phyloP scores from a whole-genome alignment of 64 coral and sea anemone genomes.

The Stylophora pistillata region DNA sequence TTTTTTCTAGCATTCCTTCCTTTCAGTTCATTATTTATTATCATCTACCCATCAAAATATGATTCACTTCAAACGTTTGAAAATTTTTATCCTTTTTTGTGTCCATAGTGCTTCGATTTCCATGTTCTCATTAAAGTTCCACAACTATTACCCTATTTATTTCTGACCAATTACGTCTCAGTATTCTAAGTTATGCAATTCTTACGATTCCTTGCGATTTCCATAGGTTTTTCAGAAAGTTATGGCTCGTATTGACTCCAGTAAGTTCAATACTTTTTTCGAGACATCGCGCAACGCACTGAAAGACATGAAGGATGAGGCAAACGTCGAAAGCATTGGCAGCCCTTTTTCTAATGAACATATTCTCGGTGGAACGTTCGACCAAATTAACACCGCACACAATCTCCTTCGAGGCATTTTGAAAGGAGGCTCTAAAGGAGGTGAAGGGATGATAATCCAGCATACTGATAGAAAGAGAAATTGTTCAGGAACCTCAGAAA shows the following conservation, averaged over 20 bases:
- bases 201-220: neutral
- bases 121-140: too few species aligned
- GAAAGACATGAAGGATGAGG: neutral
- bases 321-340: neutral
- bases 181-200: too few species aligned
- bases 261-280: neutral
- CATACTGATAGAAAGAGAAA: neutral
- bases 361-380: conserved; percentile 15
- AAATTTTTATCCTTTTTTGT: too few species aligned
- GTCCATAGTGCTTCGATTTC: too few species aligned
- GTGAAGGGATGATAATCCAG: too few species aligned
- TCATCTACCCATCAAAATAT: too few species aligned
- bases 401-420: neutral
- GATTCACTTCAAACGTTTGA: too few species aligned
- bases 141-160: too few species aligned
- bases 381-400: neutral
- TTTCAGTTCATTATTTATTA: too few species aligned
- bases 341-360: neutral
- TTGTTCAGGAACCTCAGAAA: neutral
- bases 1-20: too few species aligned
- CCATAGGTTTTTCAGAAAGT: conserved; percentile 33
- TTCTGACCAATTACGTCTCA: neutral
- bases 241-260: conserved; percentile 1
- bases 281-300: neutral
- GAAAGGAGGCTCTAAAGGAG: neutral